Conservation (phyloP, 2,888 invertebrate species). For the Meandrusa payeni region DNA sequence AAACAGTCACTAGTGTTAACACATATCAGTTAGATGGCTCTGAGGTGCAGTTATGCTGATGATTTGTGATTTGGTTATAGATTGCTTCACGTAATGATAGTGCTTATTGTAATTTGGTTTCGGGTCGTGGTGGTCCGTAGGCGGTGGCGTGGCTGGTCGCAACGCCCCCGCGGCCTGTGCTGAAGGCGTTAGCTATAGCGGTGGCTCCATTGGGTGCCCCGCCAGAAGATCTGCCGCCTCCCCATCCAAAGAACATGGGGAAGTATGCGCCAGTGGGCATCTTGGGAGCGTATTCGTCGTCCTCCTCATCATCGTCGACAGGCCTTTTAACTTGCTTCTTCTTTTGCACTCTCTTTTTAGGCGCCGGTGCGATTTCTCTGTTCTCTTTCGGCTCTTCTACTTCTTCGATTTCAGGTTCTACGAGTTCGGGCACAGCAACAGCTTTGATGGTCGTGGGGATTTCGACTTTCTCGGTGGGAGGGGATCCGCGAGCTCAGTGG, state of each 20-base stretch:
- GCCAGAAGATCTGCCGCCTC: slow-evolving; percentile 58
- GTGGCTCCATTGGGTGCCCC: slow-evolving; percentile 82
- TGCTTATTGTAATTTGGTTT: slow-evolving; percentile 48
- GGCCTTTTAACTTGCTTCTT: slow-evolving; percentile 65
- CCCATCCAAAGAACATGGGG: slow-evolving; percentile 83
- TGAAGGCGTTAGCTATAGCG: slow-evolving; percentile 87
- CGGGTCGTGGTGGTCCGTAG: slow-evolving; percentile 82
- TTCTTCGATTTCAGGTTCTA: slow-evolving; percentile 61
- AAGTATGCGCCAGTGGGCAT: slow-evolving; percentile 82
- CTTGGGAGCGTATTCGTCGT: slow-evolving; percentile 67
- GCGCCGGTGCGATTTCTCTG: slow-evolving; percentile 40
- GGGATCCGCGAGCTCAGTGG: slow-evolving; percentile 50
- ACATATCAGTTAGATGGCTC: slow-evolving; percentile 28
- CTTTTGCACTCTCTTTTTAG: slow-evolving; percentile 57
- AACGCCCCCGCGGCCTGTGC: slow-evolving; percentile 85
- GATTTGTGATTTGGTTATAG: slow-evolving; percentile 19
- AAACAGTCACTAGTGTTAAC: slow-evolving; percentile 5
- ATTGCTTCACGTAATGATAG: slow-evolving; percentile 31
- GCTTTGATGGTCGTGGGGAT: slow-evolving; percentile 47
- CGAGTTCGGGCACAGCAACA: slow-evolving; percentile 49
- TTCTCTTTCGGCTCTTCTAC: slow-evolving; percentile 56
- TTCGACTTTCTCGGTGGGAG: slow-evolving; percentile 56
- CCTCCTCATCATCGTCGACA: slow-evolving; percentile 71
- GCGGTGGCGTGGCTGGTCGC: slow-evolving; percentile 88
- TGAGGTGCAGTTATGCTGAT: slow-evolving; percentile 10